Evolutionary conservation across 2,888 invertebrate genomes (phyloP), one percentile per base, ranked within the genome.

Genomic region (Serripes groenlandicus): DNA sequence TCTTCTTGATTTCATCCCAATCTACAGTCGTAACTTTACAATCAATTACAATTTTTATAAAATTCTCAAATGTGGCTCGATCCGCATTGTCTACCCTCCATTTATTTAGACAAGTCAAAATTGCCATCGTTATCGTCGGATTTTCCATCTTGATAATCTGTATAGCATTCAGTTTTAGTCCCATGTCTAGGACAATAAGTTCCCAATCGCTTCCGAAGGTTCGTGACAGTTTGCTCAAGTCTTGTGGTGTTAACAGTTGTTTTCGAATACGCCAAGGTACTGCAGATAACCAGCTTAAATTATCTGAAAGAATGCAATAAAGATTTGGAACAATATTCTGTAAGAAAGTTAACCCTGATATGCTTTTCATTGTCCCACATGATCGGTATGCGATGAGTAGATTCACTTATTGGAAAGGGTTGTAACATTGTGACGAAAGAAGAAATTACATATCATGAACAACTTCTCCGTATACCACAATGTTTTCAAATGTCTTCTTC

Each of bases 141-240:
- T 84, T 70, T 34, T 84, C 83, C 83, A 82, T 75, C 54, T 72
- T 82, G 11, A 74, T 62, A 52, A 82, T 81, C 21, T 86, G 80
- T 18, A 86, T 60, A 21, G 82, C 82, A 0, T 72, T 66, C 49
- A 78, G 54, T 0, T 75, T 30, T 2, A 86, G 58, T 26, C 78
- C 84, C 64, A 86, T 52, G 11, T 80, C 80, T 37, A 35, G 42
- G n/a, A 49, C 64, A 3, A 84, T 73, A 9, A 84, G 7, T 64
- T 84, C 79, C 86, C 86, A 86, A 28, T 82, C 84, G 23, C 34
- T 54, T 0, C 81, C 83, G 3, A 86, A 37, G 11, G 75, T 62
- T 35, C 78, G 82, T 18, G 86, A 77, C n/a, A 86, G 78, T 66
- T 73, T 70, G 42, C 86, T 84, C 30, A 86, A 54, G 23, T 86